These are phyloP conservation scores for Drosophila gunungcola DNA, from an alignment of 1,140 invertebrate species.

Conservation along the genomic window DNA sequence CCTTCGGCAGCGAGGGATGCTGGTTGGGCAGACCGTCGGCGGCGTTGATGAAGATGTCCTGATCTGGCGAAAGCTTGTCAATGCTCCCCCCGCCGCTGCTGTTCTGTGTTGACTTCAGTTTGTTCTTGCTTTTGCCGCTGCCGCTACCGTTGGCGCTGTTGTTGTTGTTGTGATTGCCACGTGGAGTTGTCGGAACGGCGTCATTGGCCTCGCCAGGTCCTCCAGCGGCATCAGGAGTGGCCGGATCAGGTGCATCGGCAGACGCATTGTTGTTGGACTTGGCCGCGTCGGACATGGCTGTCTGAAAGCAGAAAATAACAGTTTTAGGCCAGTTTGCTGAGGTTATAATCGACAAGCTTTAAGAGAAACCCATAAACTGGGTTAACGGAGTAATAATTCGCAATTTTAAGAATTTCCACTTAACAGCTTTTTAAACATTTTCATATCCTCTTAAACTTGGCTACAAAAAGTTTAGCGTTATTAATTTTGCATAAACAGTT, in stretches of 20 bases:
- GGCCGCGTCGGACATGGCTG: constrained; percentile 58
- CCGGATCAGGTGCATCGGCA: constrained; percentile 15
- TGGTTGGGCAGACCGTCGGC: constrained; percentile 93
- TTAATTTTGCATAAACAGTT: neutral
- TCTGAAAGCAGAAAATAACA: constrained; percentile 15
- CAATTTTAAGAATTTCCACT: no score
- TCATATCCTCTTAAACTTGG: no score
- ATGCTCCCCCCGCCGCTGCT: constrained; percentile 71
- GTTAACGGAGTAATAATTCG: no score
- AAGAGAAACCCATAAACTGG: no score
- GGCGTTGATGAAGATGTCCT: constrained; percentile 92
- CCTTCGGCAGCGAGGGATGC: constrained; percentile 89
- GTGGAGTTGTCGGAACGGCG: constrained; percentile 27
- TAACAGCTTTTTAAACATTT: no score
- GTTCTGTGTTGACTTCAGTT: constrained; percentile 75
- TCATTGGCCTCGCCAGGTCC: constrained; percentile 19
- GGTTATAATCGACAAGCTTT: no score
- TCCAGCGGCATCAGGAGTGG: constrained; percentile 13
- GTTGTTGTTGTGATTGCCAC: constrained; percentile 66
- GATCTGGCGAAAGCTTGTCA: constrained; percentile 86
- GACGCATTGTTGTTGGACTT: constrained; percentile 72
- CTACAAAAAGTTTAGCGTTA: no score
- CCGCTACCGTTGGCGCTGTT: constrained; percentile 17
- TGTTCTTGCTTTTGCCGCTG: constrained; percentile 43
- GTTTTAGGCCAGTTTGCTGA: neutral